Percentiles rank a stretch among this genome's conserved stretches.
Conservation (phyloP, 2,797 vertebrate genomes). For the Brachyalestes nurse region DNA sequence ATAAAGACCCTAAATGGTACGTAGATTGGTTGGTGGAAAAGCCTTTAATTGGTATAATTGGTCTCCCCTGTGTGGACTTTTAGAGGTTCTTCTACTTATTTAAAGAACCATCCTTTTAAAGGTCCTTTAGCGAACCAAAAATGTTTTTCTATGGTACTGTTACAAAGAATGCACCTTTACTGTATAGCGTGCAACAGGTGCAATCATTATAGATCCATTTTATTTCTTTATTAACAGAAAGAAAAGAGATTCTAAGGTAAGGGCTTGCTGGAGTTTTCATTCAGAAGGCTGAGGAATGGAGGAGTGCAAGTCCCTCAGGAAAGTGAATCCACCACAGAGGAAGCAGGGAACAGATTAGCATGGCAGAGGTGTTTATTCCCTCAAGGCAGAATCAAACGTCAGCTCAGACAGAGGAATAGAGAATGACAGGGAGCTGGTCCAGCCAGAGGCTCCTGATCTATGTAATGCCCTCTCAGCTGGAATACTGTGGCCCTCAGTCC, state of each 20-base stretch:
- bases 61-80: too few species aligned
- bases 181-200: not conserved
- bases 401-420: not conserved
- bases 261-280: not conserved
- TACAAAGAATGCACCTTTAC: not conserved
- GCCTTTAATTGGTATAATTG: not conserved
- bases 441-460: constrained; percentile 11
- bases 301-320: not conserved
- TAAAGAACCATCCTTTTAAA: not conserved
- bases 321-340: constrained; percentile 4
- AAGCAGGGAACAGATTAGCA: constrained; percentile 1
- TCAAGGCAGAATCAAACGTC: constrained; percentile 23
- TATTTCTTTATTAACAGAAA: not conserved
- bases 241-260: not conserved
- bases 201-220: not conserved
- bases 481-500: too few species aligned
- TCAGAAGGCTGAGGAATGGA: constrained; percentile 1
- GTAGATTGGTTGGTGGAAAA: not conserved
- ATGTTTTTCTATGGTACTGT: not conserved
- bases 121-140: not conserved
- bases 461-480: not conserved
- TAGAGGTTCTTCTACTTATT: not conserved
- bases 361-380: constrained; percentile 21
- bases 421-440: constrained; percentile 23
- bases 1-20: not conserved